Evolutionary conservation across 1,140 invertebrate genomes (phyloP), one percentile per base, ranked within the genome.

Genomic region (Triops longicaudatus): DNA sequence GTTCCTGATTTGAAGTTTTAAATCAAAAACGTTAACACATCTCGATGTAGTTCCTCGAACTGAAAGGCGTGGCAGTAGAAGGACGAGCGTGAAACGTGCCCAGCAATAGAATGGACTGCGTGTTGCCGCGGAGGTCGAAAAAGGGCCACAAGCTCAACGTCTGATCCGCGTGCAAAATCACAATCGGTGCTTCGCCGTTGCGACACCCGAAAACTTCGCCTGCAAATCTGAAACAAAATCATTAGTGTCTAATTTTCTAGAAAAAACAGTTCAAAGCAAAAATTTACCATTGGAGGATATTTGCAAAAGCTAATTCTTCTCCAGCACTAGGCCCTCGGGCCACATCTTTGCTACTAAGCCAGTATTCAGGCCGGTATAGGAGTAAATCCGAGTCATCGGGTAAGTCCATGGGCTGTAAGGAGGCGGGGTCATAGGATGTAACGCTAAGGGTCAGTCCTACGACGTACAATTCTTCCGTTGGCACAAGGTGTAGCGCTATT

Each of bases 71-170:
- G 43, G 43, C 43, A 44, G 43, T 17, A 44, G 43, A 17, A 44
- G 26, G 26, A 73, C n/a, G 4, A 73, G 73, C 63, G 79, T 41
- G 22, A n/a, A 78, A 75, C 75, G 82, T 82, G 85, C 87, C 90
- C 37, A 94, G 83, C 80, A 92, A 87, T 79, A 91, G 88, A 10
- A 98, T 91, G 80, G 92, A 91, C 81, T 93, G 91, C 1, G 96
- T 97, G 77, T 93, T 95, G 0, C 96, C 97, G 82, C 97, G 98
- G 0, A 98, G 90, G 83, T 99, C 97, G 77, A 98, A 93, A 84
- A 98, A 98, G 1, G 94, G 92, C 96, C 96, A 98, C 0, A 98
- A 84, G 81, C 90, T 88, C 17, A 95, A 85, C 0, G 91, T 93
- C 80, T 94, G 91, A 84, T 98, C 96, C 0, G 98, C 95, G 83